phyloP scores from a whole-genome alignment of 2,797 vertebrate genomes.

The Clarias fuscus region DNA sequence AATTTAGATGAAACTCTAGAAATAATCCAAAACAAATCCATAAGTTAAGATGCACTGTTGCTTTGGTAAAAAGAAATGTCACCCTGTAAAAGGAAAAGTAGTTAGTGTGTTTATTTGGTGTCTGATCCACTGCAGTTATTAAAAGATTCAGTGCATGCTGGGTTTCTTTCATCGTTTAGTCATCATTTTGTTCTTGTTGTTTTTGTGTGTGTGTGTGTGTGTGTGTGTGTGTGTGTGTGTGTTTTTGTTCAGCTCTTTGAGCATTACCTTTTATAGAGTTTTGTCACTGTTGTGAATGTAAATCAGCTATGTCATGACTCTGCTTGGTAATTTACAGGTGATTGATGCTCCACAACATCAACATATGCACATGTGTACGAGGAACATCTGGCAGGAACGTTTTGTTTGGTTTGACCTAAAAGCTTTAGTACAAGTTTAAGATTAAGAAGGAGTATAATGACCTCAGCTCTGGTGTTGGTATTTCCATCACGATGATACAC shows the following conservation, averaged over 20 bases:
- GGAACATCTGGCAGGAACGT: constrained; percentile 37
- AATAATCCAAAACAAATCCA: neutral
- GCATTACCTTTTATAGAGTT: neutral
- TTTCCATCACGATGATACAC: neutral
- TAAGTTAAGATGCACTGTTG: neutral
- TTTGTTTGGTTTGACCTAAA: neutral
- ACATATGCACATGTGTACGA: neutral
- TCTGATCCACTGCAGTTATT: neutral
- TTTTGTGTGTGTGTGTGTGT: neutral
- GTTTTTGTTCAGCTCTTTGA: neutral
- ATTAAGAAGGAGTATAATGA: neutral
- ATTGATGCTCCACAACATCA: neutral
- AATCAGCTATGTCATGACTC: neutral
- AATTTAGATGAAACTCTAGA: neutral
- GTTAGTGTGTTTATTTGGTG: neutral
- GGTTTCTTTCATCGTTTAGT: neutral
- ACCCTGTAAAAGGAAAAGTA: neutral
- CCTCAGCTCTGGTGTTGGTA: neutral
- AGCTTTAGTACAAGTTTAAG: neutral
- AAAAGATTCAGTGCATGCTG: neutral
- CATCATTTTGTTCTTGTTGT: neutral
- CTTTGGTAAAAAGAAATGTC: neutral
- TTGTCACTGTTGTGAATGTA: neutral
- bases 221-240: no score
- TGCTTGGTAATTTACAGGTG: neutral